Evolutionary conservation across 64 coral and sea anemone genomes (phyloP).

Genomic region (Pachyseris speciosa): DNA sequence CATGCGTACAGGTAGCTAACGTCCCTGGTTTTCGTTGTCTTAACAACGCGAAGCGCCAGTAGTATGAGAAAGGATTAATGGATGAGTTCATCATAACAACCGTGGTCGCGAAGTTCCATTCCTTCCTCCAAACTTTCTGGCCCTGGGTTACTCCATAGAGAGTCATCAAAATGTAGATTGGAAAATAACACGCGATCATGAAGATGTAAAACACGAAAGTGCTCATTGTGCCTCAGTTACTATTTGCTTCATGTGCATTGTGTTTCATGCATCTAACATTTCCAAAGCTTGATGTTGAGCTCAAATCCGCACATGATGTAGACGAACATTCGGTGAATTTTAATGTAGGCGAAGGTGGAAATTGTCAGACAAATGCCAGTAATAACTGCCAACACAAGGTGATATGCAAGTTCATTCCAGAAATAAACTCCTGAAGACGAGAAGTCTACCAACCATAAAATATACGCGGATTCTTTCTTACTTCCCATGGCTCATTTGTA

Average conservation of each 20-base stretch:
- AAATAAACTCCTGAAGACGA: conserved; percentile 22
- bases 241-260: neutral
- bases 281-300: conserved; percentile 2
- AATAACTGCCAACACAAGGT: neutral
- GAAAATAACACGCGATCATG: neutral
- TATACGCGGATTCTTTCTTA: too few species aligned
- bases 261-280: neutral
- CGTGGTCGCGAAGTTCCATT: conserved; percentile 11
- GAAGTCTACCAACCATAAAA: conserved; percentile 42
- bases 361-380: conserved; percentile 11
- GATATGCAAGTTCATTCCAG: conserved; percentile 18
- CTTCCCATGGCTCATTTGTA: too few species aligned
- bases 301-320: conserved; percentile 36
- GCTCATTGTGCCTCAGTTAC: neutral
- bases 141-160: neutral
- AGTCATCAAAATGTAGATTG: neutral
- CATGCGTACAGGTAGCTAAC: too few species aligned
- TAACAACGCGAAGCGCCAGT: conserved; percentile 26
- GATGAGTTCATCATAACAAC: conserved; percentile 50
- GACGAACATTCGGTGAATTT: conserved; percentile 60
- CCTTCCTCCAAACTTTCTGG: neutral
- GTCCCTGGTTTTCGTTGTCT: neutral
- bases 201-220: neutral
- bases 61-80: conserved; percentile 61
- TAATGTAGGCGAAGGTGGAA: conserved; percentile 41